These are phyloP conservation scores for Notodonta ziczac DNA, from an alignment of 2,888 invertebrate species.

Conservation along the genomic window DNA sequence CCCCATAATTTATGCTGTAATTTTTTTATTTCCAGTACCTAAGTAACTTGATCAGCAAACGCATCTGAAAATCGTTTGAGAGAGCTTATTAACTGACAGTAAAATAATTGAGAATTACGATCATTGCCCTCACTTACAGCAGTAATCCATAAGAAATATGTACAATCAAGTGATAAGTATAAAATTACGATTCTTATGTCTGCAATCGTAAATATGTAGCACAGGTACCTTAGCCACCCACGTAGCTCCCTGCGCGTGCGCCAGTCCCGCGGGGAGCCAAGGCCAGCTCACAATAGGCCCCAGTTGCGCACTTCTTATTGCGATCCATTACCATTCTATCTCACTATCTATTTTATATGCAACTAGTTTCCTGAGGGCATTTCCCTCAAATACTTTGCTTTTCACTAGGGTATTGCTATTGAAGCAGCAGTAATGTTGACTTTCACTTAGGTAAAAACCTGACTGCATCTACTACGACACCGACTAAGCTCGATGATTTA, in stretches of 20 bases:
- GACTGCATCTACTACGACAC: background rate
- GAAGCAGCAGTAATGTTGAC: conserved; percentile 39
- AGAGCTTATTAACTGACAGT: conserved; percentile 4
- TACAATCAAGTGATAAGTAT: conserved; percentile 29
- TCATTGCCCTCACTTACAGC: conserved; percentile 11
- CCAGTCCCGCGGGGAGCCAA: conserved; percentile 64
- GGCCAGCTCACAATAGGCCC: conserved; percentile 72
- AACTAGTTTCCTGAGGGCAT: conserved; percentile 76
- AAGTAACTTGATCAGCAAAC: background rate
- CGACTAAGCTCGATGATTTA: too few relatives aligned
- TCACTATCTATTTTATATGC: conserved; percentile 76
- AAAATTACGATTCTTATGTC: conserved; percentile 29
- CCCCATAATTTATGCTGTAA: background rate
- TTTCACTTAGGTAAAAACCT: conserved; percentile 19
- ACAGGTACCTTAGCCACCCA: conserved; percentile 59
- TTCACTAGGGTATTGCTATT: conserved; percentile 56
- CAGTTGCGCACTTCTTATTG: conserved; percentile 73
- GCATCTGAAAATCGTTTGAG: background rate
- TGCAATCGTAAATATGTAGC: conserved; percentile 34
- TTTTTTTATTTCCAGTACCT: background rate
- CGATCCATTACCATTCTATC: conserved; percentile 77
- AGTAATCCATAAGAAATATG: conserved; percentile 22
- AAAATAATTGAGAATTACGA: conserved; percentile 19
- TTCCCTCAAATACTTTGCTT: conserved; percentile 51
- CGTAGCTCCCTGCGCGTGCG: conserved; percentile 52